Conservation (phyloP, 1,140 invertebrate species). For the Neodiprion pinetum region DNA sequence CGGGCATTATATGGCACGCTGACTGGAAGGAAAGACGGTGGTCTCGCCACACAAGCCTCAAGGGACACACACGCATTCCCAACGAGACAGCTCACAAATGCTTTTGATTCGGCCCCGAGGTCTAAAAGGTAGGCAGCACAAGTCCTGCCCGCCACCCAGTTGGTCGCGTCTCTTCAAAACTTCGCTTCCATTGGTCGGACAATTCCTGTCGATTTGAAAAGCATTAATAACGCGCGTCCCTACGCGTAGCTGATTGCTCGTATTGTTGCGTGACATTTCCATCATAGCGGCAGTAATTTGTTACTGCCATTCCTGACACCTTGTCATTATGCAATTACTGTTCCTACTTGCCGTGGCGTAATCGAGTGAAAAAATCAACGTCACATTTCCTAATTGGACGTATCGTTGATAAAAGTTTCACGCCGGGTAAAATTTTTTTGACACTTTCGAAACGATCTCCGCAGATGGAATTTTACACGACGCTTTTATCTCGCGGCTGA, state of each 20-base stretch:
- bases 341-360: background rate
- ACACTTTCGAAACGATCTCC: too few relatives aligned
- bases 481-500: too few relatives aligned
- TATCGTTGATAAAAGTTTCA: background rate
- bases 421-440: too few relatives aligned
- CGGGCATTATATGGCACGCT: background rate
- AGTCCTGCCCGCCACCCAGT: background rate
- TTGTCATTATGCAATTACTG: conserved; percentile 9
- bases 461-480: too few relatives aligned
- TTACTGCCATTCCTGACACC: conserved; percentile 8
- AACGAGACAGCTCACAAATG: conserved; percentile 11
- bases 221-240: conserved; percentile 2
- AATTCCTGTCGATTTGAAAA: conserved; percentile 12
- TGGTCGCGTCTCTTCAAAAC: conserved; percentile 4
- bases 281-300: conserved; percentile 7
- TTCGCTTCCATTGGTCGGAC: background rate
- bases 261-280: conserved; percentile 16
- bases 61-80: background rate
- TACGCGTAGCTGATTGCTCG: conserved; percentile 9
- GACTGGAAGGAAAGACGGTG: background rate
- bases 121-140: background rate
- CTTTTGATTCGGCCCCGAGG: background rate
- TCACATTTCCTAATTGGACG: background rate
- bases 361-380: conserved; percentile 3
- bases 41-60: conserved; percentile 4